These are phyloP conservation scores for Melanotaenia nigrans DNA, from an alignment of 2,797 vertebrate genomes.

Conservation along the genomic window DNA sequence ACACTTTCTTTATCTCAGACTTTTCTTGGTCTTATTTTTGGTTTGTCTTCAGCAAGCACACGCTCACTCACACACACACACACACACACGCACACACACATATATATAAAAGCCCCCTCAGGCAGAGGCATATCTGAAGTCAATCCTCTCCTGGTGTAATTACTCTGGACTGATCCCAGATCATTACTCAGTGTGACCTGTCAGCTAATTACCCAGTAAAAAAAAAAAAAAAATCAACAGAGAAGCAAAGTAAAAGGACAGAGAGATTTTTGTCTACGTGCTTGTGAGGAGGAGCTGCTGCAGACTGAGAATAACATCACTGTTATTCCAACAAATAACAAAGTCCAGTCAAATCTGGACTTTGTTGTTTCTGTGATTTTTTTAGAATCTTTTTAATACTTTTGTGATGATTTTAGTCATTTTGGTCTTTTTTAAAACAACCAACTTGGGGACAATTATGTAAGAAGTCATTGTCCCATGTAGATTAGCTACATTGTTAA, in stretches of 20 bases:
- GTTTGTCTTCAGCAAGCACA: conserved; percentile 38
- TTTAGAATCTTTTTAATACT: background rate
- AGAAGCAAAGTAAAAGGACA: conserved; percentile 20
- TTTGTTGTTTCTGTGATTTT: background rate
- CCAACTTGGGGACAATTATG: background rate
- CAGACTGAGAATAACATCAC: conserved; percentile 18
- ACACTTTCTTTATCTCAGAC: conserved; percentile 37
- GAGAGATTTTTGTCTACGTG: conserved; percentile 15
- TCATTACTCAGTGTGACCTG: conserved; percentile 66
- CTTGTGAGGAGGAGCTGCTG: conserved; percentile 8
- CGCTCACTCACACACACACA: conserved; percentile 34
- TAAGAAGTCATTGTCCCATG: background rate
- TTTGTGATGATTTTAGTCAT: background rate
- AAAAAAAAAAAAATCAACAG: conserved; percentile 6
- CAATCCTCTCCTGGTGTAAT: conserved; percentile 67
- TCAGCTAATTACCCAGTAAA: conserved; percentile 58
- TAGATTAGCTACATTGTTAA: background rate
- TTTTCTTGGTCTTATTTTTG: conserved; percentile 36
- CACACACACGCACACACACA: background rate
- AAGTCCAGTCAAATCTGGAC: background rate
- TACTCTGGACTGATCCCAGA: conserved; percentile 65
- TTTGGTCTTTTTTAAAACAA: background rate
- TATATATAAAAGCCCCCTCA: conserved; percentile 29
- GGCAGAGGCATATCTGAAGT: conserved; percentile 59
- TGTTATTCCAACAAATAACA: background rate